Evolutionary conservation across 2,113 vertebrate species (phyloP), one percentile per base, ranked within the genome.

Genomic region (Brachypteracias leptosomus): DNA sequence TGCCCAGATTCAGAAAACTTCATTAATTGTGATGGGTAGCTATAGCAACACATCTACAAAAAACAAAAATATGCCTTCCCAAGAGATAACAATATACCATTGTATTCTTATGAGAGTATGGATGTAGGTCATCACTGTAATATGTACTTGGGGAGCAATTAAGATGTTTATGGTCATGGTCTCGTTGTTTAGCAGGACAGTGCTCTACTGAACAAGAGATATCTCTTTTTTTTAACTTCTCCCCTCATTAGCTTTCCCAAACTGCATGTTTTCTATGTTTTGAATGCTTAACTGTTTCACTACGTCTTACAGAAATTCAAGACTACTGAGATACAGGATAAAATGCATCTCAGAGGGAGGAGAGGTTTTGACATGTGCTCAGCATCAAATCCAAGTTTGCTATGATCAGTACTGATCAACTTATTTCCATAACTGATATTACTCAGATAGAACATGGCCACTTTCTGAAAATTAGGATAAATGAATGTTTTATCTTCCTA

Each of bases 121-220:
- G 74, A 83, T 57, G 51, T 36, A 52, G 47, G n/a, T 57, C 85
- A 86, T 72, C 49, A 16, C 47, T 77, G n/a, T 57, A 92, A 75
- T 28, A 80, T n/a, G 33, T 95, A 55, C 70, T 61, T 84, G 16
- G 70, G 77, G 58, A 92, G 61, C 79, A 94, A 92, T 93, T 95
- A 95, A 94, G 20, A 22, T 58, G n/a, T 91, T 94, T 88, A 36
- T 76, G 85, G 40, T 85, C 59, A 88, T 13, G 55, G 36, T 91
- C 55, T 55, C 28, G 76, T 73, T 93, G n/a, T 65, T 93, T 75
- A 75, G 29, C 33, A 90, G 20, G 47, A 81, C 51, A 94, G 42
- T 63, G 33, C 7, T 40, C 68, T 49, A 72, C 11, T 82, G 44
- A 94, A 86, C 42, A 83, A 63, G 3, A 52, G 33, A 31, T 16